Evolutionary conservation across 1,140 invertebrate genomes (phyloP), one percentile per base, ranked within the genome.

Genomic region (Vollenhovia emeryi): DNA sequence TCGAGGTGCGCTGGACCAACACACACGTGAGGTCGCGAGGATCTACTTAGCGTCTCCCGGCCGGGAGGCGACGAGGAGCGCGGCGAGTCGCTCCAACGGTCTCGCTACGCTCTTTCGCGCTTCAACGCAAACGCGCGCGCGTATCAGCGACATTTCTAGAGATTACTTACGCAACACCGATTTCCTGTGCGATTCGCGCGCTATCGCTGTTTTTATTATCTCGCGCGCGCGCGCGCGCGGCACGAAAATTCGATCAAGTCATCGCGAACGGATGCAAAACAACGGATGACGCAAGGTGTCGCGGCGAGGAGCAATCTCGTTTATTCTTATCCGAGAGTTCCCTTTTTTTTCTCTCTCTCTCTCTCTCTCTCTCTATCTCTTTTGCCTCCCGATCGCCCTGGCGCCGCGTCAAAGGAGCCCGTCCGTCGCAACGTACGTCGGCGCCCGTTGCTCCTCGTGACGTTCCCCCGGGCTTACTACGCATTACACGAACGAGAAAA

Each of bases 401-500:
- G 30, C 59, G 75, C 43, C 74, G 57, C 40, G 57, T 64, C 40
- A 18, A 36, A 40, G 62, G 27, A n/a, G n/a, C n/a, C n/a, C 40
- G 18, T 33, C 24, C 33, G 9, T 64, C 18, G 50, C 33, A 15
- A 27, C 62, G 62, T 18, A n/a, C n/a, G 11, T 15, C 15, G n/a
- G 24, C 59, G 30, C 52, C 30, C 75, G 45, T 40, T 52, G 57
- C 24, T 78, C 45, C 74, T 62, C 66, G 78, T 73, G 84, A 82
- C 64, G 84, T 83, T 36, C 73, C 84, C 30, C 45, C 78, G 66
- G 11, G 87, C 90, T 91, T 91, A 92, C 87, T 87, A 91, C 87
- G 86, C 87, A 85, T 91, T 90, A 88, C 86, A 87, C 60, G 85
- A 91, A 91, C 86, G 88, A 79, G 87, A 90, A 86, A 91, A 88